Percentiles rank a stretch among this genome's conserved stretches.
Evolutionary conservation across 2,113 vertebrate species (phyloP).

Genomic region (Crotophaga sulcirostris): DNA sequence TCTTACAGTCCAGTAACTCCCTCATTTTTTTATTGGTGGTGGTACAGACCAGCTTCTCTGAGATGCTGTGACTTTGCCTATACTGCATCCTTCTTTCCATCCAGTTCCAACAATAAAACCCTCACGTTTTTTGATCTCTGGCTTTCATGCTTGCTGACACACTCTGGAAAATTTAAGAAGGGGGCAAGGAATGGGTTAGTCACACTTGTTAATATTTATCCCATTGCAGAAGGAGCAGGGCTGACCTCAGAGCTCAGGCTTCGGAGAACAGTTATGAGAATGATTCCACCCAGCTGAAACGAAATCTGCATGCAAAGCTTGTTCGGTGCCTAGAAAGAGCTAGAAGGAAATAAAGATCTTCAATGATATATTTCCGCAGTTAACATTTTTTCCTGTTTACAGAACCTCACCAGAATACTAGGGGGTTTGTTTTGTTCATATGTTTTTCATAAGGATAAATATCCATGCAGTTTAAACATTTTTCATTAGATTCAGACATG

Average conservation of each 20-base stretch:
- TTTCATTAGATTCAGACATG: slow-evolving; percentile 63
- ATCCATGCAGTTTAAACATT: slow-evolving; percentile 52
- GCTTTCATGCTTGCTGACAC: slow-evolving; percentile 50
- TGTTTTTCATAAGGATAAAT: slow-evolving; percentile 68
- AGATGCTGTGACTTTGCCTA: not conserved
- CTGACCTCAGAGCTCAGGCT: slow-evolving; percentile 62
- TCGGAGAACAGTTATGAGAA: slow-evolving; percentile 61
- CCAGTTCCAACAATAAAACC: slow-evolving; percentile 46
- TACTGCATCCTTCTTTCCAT: slow-evolving; percentile 22
- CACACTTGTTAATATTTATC: slow-evolving; percentile 71
- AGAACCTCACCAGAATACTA: slow-evolving; percentile 50
- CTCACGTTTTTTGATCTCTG: slow-evolving; percentile 27
- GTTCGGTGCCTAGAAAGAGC: slow-evolving; percentile 55
- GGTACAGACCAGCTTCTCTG: not conserved
- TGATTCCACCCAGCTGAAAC: slow-evolving; percentile 49
- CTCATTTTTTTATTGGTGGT: not conserved
- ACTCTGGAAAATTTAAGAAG: slow-evolving; percentile 65
- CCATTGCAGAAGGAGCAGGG: slow-evolving; percentile 36
- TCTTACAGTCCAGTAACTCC: not conserved
- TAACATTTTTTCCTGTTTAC: slow-evolving; percentile 57
- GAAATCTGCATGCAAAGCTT: slow-evolving; percentile 62
- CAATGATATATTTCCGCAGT: slow-evolving; percentile 61
- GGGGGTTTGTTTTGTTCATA: slow-evolving; percentile 57
- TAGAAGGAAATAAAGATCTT: slow-evolving; percentile 67
- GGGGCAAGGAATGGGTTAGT: slow-evolving; percentile 66